Conservation (phyloP, 2,797 vertebrate species). For the Florisuga fusca region DNA sequence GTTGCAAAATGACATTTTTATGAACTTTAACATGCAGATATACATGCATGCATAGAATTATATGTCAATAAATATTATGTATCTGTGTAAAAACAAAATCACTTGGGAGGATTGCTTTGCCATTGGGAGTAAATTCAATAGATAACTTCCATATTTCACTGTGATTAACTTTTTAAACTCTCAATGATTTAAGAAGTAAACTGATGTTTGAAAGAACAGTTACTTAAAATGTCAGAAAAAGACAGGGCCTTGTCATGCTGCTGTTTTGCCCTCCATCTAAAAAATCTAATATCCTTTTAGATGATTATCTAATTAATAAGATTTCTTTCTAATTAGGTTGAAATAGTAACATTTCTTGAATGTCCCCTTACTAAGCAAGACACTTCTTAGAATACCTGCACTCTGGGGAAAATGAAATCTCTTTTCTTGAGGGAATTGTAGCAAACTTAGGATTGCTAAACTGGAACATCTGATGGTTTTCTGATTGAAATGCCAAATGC, state of each 20-base stretch:
- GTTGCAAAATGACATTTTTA: neutral
- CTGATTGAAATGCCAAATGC: constrained; percentile 46
- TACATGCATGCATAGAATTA: neutral
- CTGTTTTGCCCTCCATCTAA: constrained; percentile 51
- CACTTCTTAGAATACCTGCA: constrained; percentile 52
- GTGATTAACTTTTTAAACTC: neutral
- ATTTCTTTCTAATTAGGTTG: constrained; percentile 73
- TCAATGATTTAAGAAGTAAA: neutral
- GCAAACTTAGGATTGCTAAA: constrained; percentile 63
- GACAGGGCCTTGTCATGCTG: neutral
- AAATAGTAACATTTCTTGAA: constrained; percentile 67
- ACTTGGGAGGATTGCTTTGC: neutral
- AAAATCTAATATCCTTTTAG: constrained; percentile 53
- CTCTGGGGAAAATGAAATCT: constrained; percentile 54
- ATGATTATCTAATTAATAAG: constrained; percentile 72
- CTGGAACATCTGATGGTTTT: constrained; percentile 57
- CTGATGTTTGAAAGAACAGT: neutral
- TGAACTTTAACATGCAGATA: neutral
- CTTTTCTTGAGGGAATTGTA: constrained; percentile 58
- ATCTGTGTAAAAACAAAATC: neutral
- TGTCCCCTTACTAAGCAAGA: constrained; percentile 63
- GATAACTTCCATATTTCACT: neutral
- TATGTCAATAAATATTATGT: neutral
- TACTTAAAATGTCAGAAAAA: constrained; percentile 13
- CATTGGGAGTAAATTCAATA: neutral